These are phyloP conservation scores for Tyria jacobaeae DNA, from an alignment of 2,888 invertebrate species.

Conservation along the genomic window DNA sequence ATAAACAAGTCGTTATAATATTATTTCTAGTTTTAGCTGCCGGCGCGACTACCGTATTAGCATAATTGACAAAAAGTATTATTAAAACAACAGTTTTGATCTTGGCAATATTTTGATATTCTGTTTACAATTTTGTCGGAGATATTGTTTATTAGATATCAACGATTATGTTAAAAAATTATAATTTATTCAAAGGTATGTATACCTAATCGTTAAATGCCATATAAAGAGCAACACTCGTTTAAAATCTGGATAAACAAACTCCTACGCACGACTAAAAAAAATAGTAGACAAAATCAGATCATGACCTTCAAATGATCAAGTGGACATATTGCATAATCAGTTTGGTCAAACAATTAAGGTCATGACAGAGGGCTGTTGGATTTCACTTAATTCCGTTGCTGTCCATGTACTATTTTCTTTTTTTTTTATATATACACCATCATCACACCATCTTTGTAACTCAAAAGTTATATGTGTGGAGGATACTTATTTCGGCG, in stretches of 20 bases:
- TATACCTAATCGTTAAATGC: constrained; percentile 19
- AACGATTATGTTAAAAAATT: constrained; percentile 22
- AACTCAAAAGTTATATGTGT: too few species aligned
- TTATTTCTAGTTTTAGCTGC: constrained; percentile 48
- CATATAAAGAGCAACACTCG: constrained; percentile 37
- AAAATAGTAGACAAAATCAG: constrained; percentile 35
- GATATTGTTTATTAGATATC: constrained; percentile 31
- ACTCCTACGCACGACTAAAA: constrained; percentile 48
- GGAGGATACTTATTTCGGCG: too few species aligned
- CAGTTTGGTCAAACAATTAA: constrained; percentile 21
- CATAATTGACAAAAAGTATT: constrained; percentile 45
- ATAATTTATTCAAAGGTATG: constrained; percentile 13
- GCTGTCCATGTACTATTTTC: too few species aligned
- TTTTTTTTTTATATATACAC: too few species aligned
- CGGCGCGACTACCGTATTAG: constrained; percentile 53
- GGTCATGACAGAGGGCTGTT: not conserved
- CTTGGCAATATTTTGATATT: constrained; percentile 29
- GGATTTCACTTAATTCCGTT: too few species aligned
- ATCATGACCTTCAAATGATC: constrained; percentile 35
- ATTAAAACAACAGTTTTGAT: constrained; percentile 27
- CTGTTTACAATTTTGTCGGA: constrained; percentile 23
- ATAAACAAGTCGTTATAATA: constrained; percentile 68
- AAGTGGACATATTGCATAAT: constrained; percentile 20
- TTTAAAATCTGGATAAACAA: constrained; percentile 46
- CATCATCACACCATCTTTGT: too few species aligned